Conservation (phyloP, 1,140 invertebrate genomes). For the Drosophila parabipectinata region DNA sequence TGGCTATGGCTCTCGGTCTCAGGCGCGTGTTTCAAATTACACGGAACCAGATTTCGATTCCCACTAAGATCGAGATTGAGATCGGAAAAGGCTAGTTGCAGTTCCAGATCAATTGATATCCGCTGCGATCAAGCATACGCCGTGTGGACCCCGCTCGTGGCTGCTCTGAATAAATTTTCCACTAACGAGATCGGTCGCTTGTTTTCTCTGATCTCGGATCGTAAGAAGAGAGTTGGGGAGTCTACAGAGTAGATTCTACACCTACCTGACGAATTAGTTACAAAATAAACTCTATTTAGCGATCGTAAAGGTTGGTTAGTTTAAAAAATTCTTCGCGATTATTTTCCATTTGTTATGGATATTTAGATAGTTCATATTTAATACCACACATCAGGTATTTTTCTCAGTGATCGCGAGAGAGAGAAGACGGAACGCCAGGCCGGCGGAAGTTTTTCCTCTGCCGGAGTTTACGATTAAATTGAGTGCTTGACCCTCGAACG, state of each 20-base stretch:
- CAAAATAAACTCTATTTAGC: no score
- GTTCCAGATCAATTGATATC: conserved; percentile 47
- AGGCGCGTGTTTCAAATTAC: conserved; percentile 31
- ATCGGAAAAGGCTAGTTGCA: conserved; percentile 14
- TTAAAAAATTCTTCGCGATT: background rate
- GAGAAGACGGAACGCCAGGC: background rate
- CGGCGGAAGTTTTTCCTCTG: conserved; percentile 51
- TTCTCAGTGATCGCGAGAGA: conserved; percentile 8
- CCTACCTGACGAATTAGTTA: no score
- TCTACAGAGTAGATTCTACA: no score
- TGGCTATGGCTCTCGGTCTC: conserved; percentile 4
- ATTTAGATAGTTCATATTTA: background rate
- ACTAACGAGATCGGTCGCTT: conserved; percentile 25
- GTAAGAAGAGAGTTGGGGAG: background rate
- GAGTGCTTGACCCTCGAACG: conserved; percentile 53
- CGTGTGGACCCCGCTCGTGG: conserved; percentile 36
- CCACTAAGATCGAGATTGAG: background rate
- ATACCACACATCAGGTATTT: background rate
- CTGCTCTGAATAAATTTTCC: conserved; percentile 48
- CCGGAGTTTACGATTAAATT: conserved; percentile 50
- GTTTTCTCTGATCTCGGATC: background rate
- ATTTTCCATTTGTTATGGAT: background rate
- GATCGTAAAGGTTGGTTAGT: background rate
- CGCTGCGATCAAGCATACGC: conserved; percentile 61
- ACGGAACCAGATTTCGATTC: conserved; percentile 6